Evolutionary conservation across 1,140 invertebrate species (phyloP), one percentile per base, ranked within the genome.

Genomic region (Heterodera carotae): DNA sequence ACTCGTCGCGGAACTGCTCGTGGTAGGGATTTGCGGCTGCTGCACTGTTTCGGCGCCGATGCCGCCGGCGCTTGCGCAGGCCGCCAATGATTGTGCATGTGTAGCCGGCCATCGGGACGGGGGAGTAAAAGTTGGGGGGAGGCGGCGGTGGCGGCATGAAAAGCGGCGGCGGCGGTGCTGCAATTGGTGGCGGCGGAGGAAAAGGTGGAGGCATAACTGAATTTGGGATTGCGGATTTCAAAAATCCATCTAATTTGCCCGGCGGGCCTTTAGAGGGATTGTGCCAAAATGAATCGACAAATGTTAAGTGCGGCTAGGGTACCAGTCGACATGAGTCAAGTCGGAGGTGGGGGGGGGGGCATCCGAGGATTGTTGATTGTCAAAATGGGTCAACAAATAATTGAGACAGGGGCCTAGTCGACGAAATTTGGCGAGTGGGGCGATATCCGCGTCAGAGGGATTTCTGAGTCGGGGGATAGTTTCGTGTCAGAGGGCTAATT

Each of bases 1-100:
- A 66, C 62, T 66, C 62, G 33, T 66, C 62, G 8, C 62, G 62
- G 22, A 66, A 66, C 33, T 66, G 5, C 27, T 66, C 62, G 27
- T 27, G 22, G 25, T 66, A 66, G n/a, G 62, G 62, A 12, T 66
- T 12, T 7, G 60, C 60, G n/a, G 60, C 0, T 8, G 60, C 22
- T 18, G n/a, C 60, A 25, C 22, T 25, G 60, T 31, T 4, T 18
- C 60, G 39, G 22, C 48, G 48, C 4, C 18, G 48, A 22, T 18
- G 4, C 5, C 18, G 4, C 18, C 59, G 62, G n/a, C 62, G 27
- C 62, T 29, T 27, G 4, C 59, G n/a, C 33, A 18, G 8, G n/a
- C 8, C 0, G 8, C 62, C 62, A 4, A 66, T 66, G 22, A 66
- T 66, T 66, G 62, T 66, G n/a, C 62, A 66, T 18, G 62, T 66